These are phyloP conservation scores for Dasyurus viverrinus DNA, from an alignment of 2,113 vertebrate genomes.

Conservation along the genomic window DNA sequence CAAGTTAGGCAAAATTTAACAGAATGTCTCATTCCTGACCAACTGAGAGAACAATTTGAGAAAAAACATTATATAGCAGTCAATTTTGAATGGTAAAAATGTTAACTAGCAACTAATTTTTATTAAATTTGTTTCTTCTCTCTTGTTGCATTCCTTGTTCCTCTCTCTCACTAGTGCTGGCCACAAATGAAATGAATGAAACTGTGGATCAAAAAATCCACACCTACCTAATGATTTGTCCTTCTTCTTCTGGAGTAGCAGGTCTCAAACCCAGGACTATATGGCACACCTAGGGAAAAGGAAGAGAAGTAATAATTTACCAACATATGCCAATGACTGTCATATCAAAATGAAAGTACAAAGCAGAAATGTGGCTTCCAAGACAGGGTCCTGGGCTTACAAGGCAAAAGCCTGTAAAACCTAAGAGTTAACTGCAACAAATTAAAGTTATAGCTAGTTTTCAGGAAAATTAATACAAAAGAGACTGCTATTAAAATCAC, in stretches of 20 bases:
- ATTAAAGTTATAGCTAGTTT: slow-evolving; percentile 17
- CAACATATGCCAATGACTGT: neutral
- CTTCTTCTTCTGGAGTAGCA: slow-evolving; percentile 96
- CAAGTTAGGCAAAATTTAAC: neutral
- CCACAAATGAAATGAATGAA: neutral
- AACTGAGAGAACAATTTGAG: neutral
- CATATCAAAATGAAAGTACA: neutral
- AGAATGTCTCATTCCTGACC: neutral
- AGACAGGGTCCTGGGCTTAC: neutral
- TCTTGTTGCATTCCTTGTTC: neutral
- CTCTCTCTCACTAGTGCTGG: neutral
- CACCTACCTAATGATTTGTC: slow-evolving; percentile 95
- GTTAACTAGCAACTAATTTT: neutral
- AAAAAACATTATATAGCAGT: neutral
- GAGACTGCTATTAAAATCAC: slow-evolving; percentile 39
- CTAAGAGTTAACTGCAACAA: neutral
- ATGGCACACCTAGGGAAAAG: slow-evolving; percentile 92
- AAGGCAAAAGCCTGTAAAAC: neutral
- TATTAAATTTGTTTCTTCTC: neutral
- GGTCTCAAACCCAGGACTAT: slow-evolving; percentile 96
- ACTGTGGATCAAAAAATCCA: slow-evolving; percentile 25
- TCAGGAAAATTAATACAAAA: slow-evolving; percentile 1
- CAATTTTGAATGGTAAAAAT: neutral
- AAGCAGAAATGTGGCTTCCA: neutral
- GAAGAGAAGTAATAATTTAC: slow-evolving; percentile 13